phyloP scores from a whole-genome alignment of 2,797 vertebrate species.

The Notoglanidium macrostoma region DNA sequence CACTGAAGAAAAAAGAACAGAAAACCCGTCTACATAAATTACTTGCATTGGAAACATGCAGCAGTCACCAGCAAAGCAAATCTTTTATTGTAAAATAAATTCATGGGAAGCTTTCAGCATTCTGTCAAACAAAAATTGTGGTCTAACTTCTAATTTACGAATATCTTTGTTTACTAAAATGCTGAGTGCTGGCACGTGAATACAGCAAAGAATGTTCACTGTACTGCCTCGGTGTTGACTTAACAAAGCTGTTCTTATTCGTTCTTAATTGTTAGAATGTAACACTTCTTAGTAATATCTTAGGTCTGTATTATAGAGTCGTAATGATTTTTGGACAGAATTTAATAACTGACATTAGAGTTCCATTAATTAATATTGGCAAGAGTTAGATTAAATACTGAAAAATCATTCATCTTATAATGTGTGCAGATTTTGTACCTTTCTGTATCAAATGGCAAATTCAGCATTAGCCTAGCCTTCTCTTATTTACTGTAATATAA shows the following conservation, averaged over 20 bases:
- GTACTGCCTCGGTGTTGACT: not conserved
- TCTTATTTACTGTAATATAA: not conserved
- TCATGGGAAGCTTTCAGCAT: too few species aligned
- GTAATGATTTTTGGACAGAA: not conserved
- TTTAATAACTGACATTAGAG: not conserved
- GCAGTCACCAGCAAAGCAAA: not conserved
- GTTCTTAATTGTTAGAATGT: not conserved
- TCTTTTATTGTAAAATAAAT: not conserved
- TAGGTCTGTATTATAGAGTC: too few species aligned
- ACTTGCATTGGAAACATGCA: not conserved
- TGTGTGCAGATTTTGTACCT: not conserved
- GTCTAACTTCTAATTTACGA: not conserved
- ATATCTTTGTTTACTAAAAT: not conserved
- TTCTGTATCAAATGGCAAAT: not conserved
- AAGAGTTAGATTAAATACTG: not conserved
- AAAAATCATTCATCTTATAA: not conserved
- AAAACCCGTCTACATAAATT: not conserved
- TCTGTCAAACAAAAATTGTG: not conserved
- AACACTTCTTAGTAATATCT: not conserved
- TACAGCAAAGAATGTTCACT: not conserved
- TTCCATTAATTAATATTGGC: not conserved
- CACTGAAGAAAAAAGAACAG: not conserved
- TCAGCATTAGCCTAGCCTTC: not conserved
- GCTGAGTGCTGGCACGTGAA: not conserved
- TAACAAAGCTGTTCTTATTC: not conserved